Evolutionary conservation across 1,140 invertebrate species (phyloP), one percentile per base, ranked within the genome.

Genomic region (Kradibia gibbosae): DNA sequence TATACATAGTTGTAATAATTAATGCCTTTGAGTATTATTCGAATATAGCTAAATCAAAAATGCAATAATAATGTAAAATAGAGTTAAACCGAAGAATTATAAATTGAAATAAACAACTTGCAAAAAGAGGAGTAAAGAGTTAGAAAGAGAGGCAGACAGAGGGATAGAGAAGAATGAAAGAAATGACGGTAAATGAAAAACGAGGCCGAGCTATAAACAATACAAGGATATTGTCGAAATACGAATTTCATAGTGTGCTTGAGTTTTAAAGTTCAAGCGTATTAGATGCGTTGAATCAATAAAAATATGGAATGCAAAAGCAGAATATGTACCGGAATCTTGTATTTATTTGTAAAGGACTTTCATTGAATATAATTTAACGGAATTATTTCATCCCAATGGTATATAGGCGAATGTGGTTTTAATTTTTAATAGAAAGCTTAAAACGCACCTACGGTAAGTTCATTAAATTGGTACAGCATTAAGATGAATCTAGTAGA

Each of bases 1-100:
- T 60, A 28, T 28, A 60, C 31, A n/a, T 60, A 28, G 55, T 60
- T 15, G 25, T 60, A 60, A 60, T 60, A 60, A 60, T 60, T 60
- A 60, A 60, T 60, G 31, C 25, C 25, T 60, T 28, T 31, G 55
- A 1, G 10, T 28, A 60, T 60, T 13, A 28, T 60, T 7, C 55
- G 31, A 60, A 60, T 28, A n/a, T n/a, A n/a, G n/a, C n/a, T n/a
- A n/a, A n/a, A n/a, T n/a, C n/a, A n/a, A n/a, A n/a, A n/a, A n/a
- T n/a, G n/a, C n/a, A n/a, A n/a, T n/a, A n/a, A n/a, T n/a, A n/a
- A n/a, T n/a, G n/a, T n/a, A n/a, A n/a, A n/a, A n/a, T n/a, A n/a
- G n/a, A n/a, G n/a, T n/a, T n/a, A n/a, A n/a, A n/a, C n/a, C n/a
- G n/a, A n/a, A n/a, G n/a, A n/a, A n/a, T n/a, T n/a, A n/a, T n/a